A percentile compares a stretch with the other conserved stretches of the same genome.
Evolutionary conservation across 2,888 invertebrate species (phyloP).

Genomic region (Cantharis flavilabris): DNA sequence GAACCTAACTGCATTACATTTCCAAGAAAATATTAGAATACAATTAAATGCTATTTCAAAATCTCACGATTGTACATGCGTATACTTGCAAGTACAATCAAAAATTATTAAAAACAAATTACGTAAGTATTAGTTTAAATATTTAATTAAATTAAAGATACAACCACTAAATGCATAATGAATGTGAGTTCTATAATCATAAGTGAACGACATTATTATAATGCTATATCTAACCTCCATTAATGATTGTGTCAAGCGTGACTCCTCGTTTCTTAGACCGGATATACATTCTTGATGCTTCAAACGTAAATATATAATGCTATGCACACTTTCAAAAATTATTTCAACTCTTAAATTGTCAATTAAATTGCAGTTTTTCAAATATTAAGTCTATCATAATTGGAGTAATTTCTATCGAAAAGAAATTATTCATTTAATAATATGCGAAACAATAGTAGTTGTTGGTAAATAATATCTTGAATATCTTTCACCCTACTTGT

Average conservation of each 20-base stretch:
- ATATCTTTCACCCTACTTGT: slow-evolving; percentile 36
- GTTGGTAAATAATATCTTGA: not conserved
- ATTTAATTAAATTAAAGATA: not conserved
- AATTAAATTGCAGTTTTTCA: slow-evolving; percentile 15
- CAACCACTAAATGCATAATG: not conserved
- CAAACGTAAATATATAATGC: slow-evolving; percentile 22
- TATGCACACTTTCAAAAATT: slow-evolving; percentile 13
- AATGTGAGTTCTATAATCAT: not conserved
- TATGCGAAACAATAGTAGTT: not conserved
- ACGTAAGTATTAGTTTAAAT: not conserved
- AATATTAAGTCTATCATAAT: slow-evolving; percentile 3
- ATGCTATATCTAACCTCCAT: slow-evolving; percentile 46
- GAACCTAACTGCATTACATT: not conserved
- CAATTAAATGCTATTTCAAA: not conserved
- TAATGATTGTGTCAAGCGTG: slow-evolving; percentile 52
- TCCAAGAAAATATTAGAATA: not conserved
- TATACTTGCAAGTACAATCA: not conserved
- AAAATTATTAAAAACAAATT: not conserved
- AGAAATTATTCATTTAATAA: not conserved
- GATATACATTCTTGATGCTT: slow-evolving; percentile 47
- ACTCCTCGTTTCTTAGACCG: slow-evolving; percentile 50
- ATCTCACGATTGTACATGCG: not conserved
- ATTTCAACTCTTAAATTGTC: slow-evolving; percentile 8
- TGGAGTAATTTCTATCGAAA: not conserved
- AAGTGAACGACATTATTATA: not conserved